Evolutionary conservation across 1,140 invertebrate species (phyloP).

Genomic region (Popillia japonica): DNA sequence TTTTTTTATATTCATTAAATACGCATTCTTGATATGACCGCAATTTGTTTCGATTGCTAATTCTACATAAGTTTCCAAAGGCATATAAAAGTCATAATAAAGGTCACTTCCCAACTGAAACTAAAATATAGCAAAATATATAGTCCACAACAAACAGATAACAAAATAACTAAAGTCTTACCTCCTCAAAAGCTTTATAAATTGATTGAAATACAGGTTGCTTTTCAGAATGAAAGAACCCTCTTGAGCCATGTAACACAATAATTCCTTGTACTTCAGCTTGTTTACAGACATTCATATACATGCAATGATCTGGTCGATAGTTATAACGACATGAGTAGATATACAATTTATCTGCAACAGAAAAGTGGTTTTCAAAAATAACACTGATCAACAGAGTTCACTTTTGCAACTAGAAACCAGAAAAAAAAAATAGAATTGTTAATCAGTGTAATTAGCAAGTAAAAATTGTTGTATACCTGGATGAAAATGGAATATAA

Average conservation of each 20-base stretch:
- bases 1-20: slow-evolving; percentile 61
- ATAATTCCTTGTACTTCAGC: slow-evolving; percentile 80
- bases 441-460: no score
- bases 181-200: slow-evolving; percentile 75
- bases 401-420: no score
- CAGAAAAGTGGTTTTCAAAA: background rate
- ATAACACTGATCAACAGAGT: no score
- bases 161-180: slow-evolving; percentile 46
- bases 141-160: background rate
- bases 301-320: slow-evolving; percentile 94
- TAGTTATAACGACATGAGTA: slow-evolving; percentile 92
- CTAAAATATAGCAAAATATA: slow-evolving; percentile 56
- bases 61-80: slow-evolving; percentile 61
- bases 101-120: slow-evolving; percentile 63
- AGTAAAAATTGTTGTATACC: slow-evolving; percentile 58
- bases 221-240: slow-evolving; percentile 83
- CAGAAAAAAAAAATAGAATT: no score
- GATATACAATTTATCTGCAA: slow-evolving; percentile 78
- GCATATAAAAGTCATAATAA: slow-evolving; percentile 60
- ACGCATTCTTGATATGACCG: slow-evolving; percentile 62
- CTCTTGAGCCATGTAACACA: slow-evolving; percentile 89
- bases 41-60: slow-evolving; percentile 61
- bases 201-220: slow-evolving; percentile 86
- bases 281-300: slow-evolving; percentile 82
- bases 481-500: slow-evolving; percentile 91